Percentiles rank a stretch among this genome's conserved stretches.
phyloP scores from a whole-genome alignment of 2,113 vertebrate species.

The Forbesichthys agassizii region DNA sequence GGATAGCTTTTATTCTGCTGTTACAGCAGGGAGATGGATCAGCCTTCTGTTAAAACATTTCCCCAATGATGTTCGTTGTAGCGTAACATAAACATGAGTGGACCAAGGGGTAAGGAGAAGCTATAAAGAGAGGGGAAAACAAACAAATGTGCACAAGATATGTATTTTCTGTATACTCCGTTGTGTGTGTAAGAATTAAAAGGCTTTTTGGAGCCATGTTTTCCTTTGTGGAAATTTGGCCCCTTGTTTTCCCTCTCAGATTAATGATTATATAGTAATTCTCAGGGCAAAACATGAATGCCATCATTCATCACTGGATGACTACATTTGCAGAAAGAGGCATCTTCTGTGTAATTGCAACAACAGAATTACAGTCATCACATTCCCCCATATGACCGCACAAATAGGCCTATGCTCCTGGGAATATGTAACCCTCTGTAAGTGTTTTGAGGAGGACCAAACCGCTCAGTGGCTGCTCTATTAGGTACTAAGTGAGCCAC shows the following conservation, averaged over 20 bases:
- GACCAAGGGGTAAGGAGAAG: neutral
- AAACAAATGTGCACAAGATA: constrained; percentile 9
- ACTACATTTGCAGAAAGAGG: constrained; percentile 22
- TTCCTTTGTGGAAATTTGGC: constrained; percentile 8
- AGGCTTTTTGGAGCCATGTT: neutral
- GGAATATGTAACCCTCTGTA: constrained; percentile 49
- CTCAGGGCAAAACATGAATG: neutral
- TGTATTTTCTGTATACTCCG: neutral
- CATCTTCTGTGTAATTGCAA: constrained; percentile 24
- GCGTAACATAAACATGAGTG: constrained; percentile 44
- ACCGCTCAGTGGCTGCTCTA: constrained; percentile 66
- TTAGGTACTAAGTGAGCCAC: constrained; percentile 73
- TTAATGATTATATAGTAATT: neutral
- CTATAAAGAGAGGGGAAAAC: constrained; percentile 23
- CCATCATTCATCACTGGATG: constrained; percentile 37
- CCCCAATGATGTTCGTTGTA: constrained; percentile 60
- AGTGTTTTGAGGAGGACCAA: constrained; percentile 55
- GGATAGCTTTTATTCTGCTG: neutral
- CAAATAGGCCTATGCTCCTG: constrained; percentile 56
- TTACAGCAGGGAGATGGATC: constrained; percentile 14
- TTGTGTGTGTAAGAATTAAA: neutral
- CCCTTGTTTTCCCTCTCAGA: neutral
- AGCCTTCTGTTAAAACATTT: constrained; percentile 48
- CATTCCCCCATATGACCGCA: constrained; percentile 39
- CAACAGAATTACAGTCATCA: constrained; percentile 44